Base-by-base conservation (phyloP, 2,113 vertebrate species). In the Orcinus orca region DNA sequence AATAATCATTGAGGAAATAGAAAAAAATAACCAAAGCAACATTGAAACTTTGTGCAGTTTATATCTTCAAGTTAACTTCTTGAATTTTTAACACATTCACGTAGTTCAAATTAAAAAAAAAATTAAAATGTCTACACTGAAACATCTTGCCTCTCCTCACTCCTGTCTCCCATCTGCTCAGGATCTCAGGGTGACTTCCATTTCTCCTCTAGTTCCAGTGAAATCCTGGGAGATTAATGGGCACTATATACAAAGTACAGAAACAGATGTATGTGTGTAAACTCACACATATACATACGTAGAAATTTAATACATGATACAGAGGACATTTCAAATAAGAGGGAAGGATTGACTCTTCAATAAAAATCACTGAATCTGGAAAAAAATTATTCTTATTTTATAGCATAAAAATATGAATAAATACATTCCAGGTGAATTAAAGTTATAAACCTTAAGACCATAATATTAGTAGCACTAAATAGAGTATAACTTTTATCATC, bases 221-320 rank as follows among this genome's bases (percentile, higher is more conserved):
- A 89, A 93, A 74, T 76, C 18, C 67, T 86, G 1, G 47, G 73
- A 83, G 26, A 33, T 50, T 92, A 92, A 90, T 95, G 65, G 14
- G 13, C 14, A 96, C 50, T 58, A 97, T 92, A 82, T 41, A 85
- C 11, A 93, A 93, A 96, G 58, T 55, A 71, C 44, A 94, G 63
- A 90, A 92, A 96, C 33, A 95, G 67, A 73, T 80, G 15, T 50
- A 31, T 71, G 33, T 62, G 9, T 88, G 1, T 80, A 70, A 89
- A 70, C 26, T 89, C 15, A 71, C 44, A 71, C 31, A 90, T 47
- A 71, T 6, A 93, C 33, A 87, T 13, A 81, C 0, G 55, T 2
- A 92, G 33, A 18, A 58, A 76, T 70, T 74, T 80, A 94, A 93
- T 65, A 36, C 36, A 81, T 60, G 36, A 73, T 63, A 36, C 12